A percentile compares a stretch with the other conserved stretches of the same genome.
phyloP scores from a whole-genome alignment of 2,888 invertebrate genomes.

The Rotaria macrura region DNA sequence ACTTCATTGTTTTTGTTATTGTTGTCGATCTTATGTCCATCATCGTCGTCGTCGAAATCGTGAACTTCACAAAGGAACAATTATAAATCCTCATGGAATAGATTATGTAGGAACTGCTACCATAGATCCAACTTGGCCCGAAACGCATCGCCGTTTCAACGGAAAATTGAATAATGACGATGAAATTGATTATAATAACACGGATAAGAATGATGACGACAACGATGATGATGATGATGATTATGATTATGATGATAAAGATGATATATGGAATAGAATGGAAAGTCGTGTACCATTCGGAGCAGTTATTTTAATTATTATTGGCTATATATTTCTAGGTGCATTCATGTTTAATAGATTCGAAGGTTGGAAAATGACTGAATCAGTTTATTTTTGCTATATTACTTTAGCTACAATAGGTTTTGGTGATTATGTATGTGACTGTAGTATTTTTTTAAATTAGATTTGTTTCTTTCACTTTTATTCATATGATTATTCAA shows the following conservation, averaged over 20 bases:
- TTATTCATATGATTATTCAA: neutral
- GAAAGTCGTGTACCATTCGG: conserved; percentile 24
- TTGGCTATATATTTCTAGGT: conserved; percentile 24
- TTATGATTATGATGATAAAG: conserved; percentile 4
- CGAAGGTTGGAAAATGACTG: conserved; percentile 22
- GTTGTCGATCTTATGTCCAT: neutral
- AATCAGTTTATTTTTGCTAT: conserved; percentile 30
- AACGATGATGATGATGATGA: conserved; percentile 13
- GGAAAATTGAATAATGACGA: conserved; percentile 20
- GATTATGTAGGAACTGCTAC: neutral
- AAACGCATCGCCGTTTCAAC: too few species aligned
- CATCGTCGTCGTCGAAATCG: neutral
- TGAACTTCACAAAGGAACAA: neutral
- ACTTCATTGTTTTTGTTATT: neutral
- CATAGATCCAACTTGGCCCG: neutral
- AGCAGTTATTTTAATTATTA: conserved; percentile 25
- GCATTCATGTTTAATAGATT: conserved; percentile 24
- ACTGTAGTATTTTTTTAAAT: too few species aligned
- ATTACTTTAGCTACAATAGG: conserved; percentile 29
- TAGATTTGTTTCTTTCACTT: too few species aligned
- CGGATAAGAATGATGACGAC: too few species aligned
- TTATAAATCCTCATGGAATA: neutral
- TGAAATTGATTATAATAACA: neutral
- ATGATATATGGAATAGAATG: neutral
- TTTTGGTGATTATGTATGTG: neutral